Percentiles rank a stretch among this genome's conserved stretches.
Evolutionary conservation across 2,888 invertebrate species (phyloP).

Genomic region (Leptarthrus brevirostris): DNA sequence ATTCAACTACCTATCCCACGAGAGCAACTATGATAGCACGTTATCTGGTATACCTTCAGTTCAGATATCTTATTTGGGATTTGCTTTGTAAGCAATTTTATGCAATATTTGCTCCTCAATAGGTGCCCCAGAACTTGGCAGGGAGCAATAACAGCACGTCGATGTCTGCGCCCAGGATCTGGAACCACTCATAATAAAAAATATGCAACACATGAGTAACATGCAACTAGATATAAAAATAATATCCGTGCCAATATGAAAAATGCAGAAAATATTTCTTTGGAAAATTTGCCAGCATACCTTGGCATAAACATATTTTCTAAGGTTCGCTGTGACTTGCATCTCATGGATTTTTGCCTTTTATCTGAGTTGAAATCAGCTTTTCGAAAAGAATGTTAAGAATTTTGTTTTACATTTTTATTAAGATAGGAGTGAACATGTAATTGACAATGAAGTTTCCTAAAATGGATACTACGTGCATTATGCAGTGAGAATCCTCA

Average conservation of each 20-base stretch:
- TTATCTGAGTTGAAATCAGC: not conserved
- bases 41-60: not conserved
- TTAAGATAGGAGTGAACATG: not conserved
- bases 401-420: not conserved
- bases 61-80: constrained; percentile 35
- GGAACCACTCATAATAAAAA: constrained; percentile 6
- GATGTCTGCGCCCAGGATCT: not conserved
- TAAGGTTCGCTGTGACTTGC: not conserved
- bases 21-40: not conserved
- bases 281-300: constrained; percentile 1
- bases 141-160: not conserved
- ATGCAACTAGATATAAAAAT: constrained; percentile 18
- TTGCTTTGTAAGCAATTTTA: constrained; percentile 47
- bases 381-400: constrained; percentile 7
- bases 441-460: too few relatives aligned
- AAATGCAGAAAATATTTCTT: constrained; percentile 23
- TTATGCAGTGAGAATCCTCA: too few relatives aligned
- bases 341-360: not conserved
- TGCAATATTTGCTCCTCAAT: constrained; percentile 48
- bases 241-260: constrained; percentile 30
- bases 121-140: constrained; percentile 13
- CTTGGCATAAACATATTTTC: not conserved
- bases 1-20: constrained; percentile 10
- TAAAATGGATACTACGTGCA: too few relatives aligned
- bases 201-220: constrained; percentile 12